phyloP scores from a whole-genome alignment of 2,888 invertebrate genomes.

The Agrilus mali region DNA sequence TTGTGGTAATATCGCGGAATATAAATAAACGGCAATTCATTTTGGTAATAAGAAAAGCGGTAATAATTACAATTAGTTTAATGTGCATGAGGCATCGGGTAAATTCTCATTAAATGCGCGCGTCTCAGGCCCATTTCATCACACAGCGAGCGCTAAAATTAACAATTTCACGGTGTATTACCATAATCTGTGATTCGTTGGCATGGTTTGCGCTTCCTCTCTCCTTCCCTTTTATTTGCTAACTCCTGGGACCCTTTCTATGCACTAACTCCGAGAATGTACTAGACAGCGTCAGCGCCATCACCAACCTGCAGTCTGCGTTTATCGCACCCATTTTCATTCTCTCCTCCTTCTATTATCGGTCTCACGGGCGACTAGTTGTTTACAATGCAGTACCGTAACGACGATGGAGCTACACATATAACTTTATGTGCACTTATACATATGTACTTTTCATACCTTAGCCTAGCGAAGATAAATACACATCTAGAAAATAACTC shows the following conservation, averaged over 20 bases:
- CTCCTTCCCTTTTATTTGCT: conserved; percentile 3
- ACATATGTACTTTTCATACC: too few species aligned
- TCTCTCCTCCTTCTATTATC: conserved; percentile 16
- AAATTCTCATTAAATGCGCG: conserved; percentile 15
- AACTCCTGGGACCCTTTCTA: too few species aligned
- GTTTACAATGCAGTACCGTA: conserved; percentile 19
- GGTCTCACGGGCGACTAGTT: conserved; percentile 24
- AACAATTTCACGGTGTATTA: conserved; percentile 18
- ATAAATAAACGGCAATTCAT: too few species aligned
- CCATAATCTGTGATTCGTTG: conserved; percentile 13
- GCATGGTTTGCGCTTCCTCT: conserved; percentile 10
- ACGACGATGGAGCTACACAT: not conserved
- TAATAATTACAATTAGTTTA: conserved; percentile 18
- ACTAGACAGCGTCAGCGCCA: conserved; percentile 1
- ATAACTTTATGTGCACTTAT: too few species aligned
- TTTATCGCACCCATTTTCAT: conserved; percentile 9
- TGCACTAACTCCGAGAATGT: not conserved
- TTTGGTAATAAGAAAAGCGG: not conserved
- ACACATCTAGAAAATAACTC: too few species aligned
- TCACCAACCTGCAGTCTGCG: conserved; percentile 2
- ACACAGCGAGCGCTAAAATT: conserved; percentile 13
- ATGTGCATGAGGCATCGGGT: conserved; percentile 13
- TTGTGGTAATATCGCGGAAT: too few species aligned
- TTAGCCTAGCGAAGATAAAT: too few species aligned
- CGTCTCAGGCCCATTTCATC: conserved; percentile 15